Evolutionary conservation across 1,140 invertebrate genomes (phyloP).

Genomic region (Luehdorfia chinensis): DNA sequence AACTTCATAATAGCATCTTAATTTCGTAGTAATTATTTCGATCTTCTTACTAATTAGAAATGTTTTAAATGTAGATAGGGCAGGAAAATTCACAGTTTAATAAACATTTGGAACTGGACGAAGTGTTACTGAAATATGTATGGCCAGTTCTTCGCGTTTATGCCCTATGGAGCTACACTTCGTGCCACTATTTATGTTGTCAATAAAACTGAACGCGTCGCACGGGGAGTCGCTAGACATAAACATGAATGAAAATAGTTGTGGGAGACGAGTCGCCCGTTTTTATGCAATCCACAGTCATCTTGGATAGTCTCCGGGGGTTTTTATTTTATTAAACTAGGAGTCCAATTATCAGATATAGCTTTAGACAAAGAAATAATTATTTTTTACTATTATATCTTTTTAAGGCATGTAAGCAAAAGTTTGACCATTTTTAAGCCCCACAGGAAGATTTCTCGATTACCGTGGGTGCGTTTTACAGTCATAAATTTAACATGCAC

Average conservation of each 20-base stretch:
- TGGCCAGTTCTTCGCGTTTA: constrained; percentile 34
- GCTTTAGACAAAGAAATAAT: no score
- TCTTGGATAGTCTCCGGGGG: not conserved
- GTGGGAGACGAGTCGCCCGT: constrained; percentile 22
- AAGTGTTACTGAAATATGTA: constrained; percentile 17
- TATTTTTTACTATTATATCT: no score
- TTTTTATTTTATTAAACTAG: constrained; percentile 11
- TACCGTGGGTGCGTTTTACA: no score
- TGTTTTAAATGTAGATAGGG: no score
- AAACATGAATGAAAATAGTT: constrained; percentile 62
- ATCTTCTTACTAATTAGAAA: no score
- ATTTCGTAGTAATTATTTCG: no score
- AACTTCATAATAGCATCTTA: no score
- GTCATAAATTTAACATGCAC: no score
- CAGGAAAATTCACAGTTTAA: no score
- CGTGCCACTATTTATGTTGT: constrained; percentile 54
- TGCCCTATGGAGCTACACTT: constrained; percentile 26
- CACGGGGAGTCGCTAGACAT: constrained; percentile 53
- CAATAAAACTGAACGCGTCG: constrained; percentile 54
- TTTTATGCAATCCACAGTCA: constrained; percentile 28
- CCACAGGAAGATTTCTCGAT: no score
- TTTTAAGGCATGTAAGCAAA: no score
- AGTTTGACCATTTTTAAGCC: no score
- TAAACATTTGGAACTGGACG: not conserved
- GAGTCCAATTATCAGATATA: constrained; percentile 1